Evolutionary conservation across 2,888 invertebrate genomes (phyloP), one percentile per base, ranked within the genome.

Genomic region (Kryphioiulus occultus): DNA sequence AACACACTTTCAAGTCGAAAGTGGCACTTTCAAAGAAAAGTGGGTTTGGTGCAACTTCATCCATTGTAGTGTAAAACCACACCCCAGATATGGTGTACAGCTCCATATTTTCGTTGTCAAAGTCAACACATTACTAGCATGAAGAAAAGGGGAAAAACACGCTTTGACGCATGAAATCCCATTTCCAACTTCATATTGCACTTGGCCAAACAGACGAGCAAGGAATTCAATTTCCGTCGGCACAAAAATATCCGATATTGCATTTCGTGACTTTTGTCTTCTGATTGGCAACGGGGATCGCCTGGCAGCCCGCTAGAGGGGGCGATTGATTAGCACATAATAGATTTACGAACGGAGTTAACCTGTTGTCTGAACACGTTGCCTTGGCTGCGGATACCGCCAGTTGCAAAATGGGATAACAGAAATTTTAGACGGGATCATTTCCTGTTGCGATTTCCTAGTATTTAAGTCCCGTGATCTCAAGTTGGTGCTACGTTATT

Each of bases 151-250:
- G 59, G 22, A 17, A 59, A 59, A 59, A 59, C n/a, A 59, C 59
- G 22, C 59, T 59, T 22, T 22, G 59, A 17, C 59, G 59, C 59
- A 59, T 59, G 59, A 59, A 59, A 59, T 59, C 59, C 59, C 59
- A 59, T 59, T 59, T 59, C 59, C 59, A 59, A 59, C 59, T 12
- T 59, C 59, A 59, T 59, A 59, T 59, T 59, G 59, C 59, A 59
- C 59, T 59, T 22, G 17, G 59, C 59, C 59, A 59, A 59, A 59
- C 59, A 59, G n/a, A 59, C 59, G 59, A 59, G 59, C 3, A 59
- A n/a, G 59, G 59, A 59, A 59, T 59, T 59, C 59, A 59, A 59
- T 59, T 59, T 59, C 59, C 59, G 59, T 59, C 59, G 59, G 59
- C 59, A 59, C 59, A 59, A 59, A 59, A 59, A 59, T 59, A 59